Conservation (phyloP, 2,888 invertebrate species). For the Dolichopus griseipennis region DNA sequence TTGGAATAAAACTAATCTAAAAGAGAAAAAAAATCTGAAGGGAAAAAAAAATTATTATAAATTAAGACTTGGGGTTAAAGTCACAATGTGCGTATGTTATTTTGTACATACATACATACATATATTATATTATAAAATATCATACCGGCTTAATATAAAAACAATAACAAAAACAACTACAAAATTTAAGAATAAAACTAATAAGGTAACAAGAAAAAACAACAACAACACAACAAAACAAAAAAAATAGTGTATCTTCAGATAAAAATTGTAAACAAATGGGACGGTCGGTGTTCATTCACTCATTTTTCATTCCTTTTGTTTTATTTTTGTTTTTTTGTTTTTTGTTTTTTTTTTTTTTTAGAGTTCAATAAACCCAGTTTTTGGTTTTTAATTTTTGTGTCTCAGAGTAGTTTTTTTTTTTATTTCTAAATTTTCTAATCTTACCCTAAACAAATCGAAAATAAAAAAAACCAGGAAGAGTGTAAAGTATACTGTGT, state of each 20-base stretch:
- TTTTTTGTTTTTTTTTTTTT: background rate
- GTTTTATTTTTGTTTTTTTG: background rate
- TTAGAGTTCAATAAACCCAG: background rate
- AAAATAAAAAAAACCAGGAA: too few relatives aligned
- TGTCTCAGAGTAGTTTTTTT: background rate
- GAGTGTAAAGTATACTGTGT: too few relatives aligned
- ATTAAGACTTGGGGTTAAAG: too few relatives aligned
- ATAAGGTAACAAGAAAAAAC: background rate
- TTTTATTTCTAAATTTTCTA: background rate
- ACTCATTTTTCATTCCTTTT: slow-evolving; percentile 4
- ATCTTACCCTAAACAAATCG: background rate
- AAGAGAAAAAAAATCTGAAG: too few relatives aligned
- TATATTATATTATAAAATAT: too few relatives aligned
- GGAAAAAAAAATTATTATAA: too few relatives aligned
- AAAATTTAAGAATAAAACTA: too few relatives aligned
- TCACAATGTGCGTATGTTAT: too few relatives aligned
- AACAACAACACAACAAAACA: too few relatives aligned
- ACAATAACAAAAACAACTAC: background rate
- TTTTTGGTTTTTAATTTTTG: background rate
- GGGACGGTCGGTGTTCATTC: slow-evolving; percentile 3
- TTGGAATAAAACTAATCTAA: too few relatives aligned
- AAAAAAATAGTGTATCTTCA: background rate
- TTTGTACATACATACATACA: too few relatives aligned
- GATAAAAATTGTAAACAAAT: slow-evolving; percentile 6
- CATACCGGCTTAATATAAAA: too few relatives aligned